These are phyloP conservation scores for Anolis sagrei DNA, from an alignment of 2,113 vertebrate genomes.

Conservation along the genomic window DNA sequence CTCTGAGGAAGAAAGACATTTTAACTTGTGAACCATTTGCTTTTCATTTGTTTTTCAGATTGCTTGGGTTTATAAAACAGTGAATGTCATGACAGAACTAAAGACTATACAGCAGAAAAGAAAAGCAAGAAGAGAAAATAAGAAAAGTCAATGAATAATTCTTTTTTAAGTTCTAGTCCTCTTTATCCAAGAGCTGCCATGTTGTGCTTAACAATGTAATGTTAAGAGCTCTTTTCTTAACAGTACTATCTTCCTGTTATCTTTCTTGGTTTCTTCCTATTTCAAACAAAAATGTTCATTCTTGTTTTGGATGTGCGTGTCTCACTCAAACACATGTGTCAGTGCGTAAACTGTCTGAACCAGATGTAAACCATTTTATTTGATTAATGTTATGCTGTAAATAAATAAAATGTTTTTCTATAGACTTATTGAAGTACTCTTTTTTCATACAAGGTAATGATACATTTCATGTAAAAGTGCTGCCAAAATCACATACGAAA, in stretches of 20 bases:
- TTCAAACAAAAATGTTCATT: neutral
- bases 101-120: slow-evolving; percentile 84
- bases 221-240: neutral
- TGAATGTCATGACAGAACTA: slow-evolving; percentile 90
- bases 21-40: neutral
- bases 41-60: slow-evolving; percentile 74
- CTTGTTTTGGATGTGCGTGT: neutral
- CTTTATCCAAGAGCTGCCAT: neutral
- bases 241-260: neutral
- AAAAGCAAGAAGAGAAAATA: slow-evolving; percentile 76
- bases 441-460: neutral
- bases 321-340: too few relatives aligned
- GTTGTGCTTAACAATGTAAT: neutral
- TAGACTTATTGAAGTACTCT: neutral
- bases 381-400: neutral
- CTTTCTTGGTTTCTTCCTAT: neutral
- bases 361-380: neutral
- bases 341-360: neutral
- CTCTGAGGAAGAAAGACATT: neutral
- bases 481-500: neutral
- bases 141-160: slow-evolving; percentile 67
- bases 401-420: neutral
- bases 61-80: slow-evolving; percentile 89
- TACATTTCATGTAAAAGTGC: neutral
- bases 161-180: neutral